Base-by-base conservation (phyloP, 2,113 vertebrate species). In the Sander vitreus region DNA sequence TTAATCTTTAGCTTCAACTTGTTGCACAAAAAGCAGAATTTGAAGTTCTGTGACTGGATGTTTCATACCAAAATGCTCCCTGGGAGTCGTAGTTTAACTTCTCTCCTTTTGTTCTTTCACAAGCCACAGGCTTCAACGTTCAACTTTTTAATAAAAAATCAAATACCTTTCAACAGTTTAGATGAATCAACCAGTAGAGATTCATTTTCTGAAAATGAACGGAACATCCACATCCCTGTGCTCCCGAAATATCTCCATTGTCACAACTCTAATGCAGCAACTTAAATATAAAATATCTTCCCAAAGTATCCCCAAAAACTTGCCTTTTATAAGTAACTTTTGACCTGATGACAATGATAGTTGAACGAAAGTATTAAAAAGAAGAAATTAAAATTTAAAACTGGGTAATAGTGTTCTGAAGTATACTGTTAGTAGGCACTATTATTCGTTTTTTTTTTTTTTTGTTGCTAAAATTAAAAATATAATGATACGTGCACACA, bases 91-190 rank as follows among this genome's bases (percentile, higher is more conserved):
- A 19, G 58, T 60, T 60, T 60, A 39, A 39, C 39, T 10, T 12
- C 60, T 30, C 57, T 64, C 4, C 19, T 43, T 43, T 63, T 3
- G 10, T 36, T 64, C 9, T 45, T 45, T 64, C 48, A 50, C 1
- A 50, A 16, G 48, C 5, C 18, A n/a, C 51, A n/a, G 54, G n/a
- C 27, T 30, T 30, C 7, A 59, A 33, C 2, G 18, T 67, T 67
- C 10, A 19, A 50, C 25, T 11, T 68, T 21, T 33, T 30, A 33
- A 2, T 21, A 14, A 27, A 58, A 21, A 23, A 43, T 23, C 6
- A 0, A 23, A 13, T 5, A 12, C 1, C 18, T 18, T 11, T 0
- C 5, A 23, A 47, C 13, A 15, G 12, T 8, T 23, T 3, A 16
- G 9, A 43, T 25, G 13, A 64, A 6, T 66, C 23, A 50, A 7